These are phyloP conservation scores for Polyodon spathula DNA, from an alignment of 2,113 vertebrate genomes.

Conservation along the genomic window DNA sequence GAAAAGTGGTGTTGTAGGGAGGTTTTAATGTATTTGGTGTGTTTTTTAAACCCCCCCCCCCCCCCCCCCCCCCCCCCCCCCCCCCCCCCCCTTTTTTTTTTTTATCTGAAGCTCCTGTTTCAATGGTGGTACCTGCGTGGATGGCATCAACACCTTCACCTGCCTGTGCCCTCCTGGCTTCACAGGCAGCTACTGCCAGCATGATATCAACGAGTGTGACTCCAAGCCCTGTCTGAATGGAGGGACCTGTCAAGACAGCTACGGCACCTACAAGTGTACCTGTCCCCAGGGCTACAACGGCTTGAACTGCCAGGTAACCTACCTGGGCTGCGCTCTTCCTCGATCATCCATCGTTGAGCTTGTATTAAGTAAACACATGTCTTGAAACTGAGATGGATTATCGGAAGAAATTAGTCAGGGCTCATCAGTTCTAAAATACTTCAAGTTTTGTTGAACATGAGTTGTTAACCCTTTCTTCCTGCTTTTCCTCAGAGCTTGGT, in stretches of 20 bases:
- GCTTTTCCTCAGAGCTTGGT: constrained; percentile 73
- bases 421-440: too few species aligned
- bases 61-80: background rate
- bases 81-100: background rate
- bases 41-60: background rate
- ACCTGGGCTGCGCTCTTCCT: too few species aligned
- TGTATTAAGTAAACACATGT: too few species aligned
- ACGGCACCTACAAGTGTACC: constrained; percentile 84
- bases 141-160: constrained; percentile 89
- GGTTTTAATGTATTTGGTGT: background rate
- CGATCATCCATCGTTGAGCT: too few species aligned
- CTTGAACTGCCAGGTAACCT: constrained; percentile 80
- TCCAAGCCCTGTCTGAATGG: constrained; percentile 86
- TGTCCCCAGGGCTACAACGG: constrained; percentile 90
- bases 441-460: too few species aligned
- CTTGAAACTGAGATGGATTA: too few species aligned
- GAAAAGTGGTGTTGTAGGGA: background rate
- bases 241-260: constrained; percentile 91
- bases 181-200: constrained; percentile 90
- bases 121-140: constrained; percentile 82
- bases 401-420: too few species aligned
- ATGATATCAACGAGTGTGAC: constrained; percentile 89
- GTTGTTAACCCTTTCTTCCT: background rate
- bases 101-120: constrained; percentile 78
- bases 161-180: constrained; percentile 82